Base-by-base conservation (phyloP, 1,140 invertebrate genomes). In the Trachymyrmex septentrionalis region DNA sequence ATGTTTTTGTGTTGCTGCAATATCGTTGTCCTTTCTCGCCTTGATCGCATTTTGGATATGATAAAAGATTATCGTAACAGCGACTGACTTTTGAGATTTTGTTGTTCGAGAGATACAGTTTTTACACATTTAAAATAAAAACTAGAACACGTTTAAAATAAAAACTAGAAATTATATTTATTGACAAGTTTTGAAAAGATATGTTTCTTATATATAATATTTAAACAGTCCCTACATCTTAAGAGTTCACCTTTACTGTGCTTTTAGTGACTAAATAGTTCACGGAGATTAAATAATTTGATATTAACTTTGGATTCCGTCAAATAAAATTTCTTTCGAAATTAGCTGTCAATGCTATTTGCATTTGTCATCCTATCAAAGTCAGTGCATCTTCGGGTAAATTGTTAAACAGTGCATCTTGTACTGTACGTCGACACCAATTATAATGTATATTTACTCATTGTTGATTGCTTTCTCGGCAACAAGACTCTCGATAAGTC, bases 401-500 rank as follows among this genome's bases (percentile, higher is more conserved):
- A 6, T 14, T 34, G 44, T 80, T 44, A 27, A 63, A 80, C 76
- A 72, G 21, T 57, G 50, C 16, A 71, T 81, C 21, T 59, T 12
- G 34, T 12, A 24, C 12, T 38, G 19, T 34, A 82, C n/a, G 53
- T 34, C 3, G 34, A 24, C 34, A 55, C 21, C 66, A 44, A 44
- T 50, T 14, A n/a, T n/a, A 16, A 38, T 73, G 19, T 82, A 82
- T 50, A 73, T 82, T 61, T 82, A 72, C 12, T 73, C 59, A 66
- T 76, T 78, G 82, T 78, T 63, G 82, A 61, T 90, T 82, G 61
- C 19, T 71, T 86, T 59, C 77, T 67, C 82, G 77, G 72, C 82
- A 86, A 90, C 82, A 73, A 90, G 89, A 84, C 50, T 53, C 71
- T 53, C 71, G 38, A 66, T 63, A 38, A 86, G 85, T 90, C 88